phyloP scores from a whole-genome alignment of 35 echinoderm and acorn worm genomes.

The Antedon bifida region DNA sequence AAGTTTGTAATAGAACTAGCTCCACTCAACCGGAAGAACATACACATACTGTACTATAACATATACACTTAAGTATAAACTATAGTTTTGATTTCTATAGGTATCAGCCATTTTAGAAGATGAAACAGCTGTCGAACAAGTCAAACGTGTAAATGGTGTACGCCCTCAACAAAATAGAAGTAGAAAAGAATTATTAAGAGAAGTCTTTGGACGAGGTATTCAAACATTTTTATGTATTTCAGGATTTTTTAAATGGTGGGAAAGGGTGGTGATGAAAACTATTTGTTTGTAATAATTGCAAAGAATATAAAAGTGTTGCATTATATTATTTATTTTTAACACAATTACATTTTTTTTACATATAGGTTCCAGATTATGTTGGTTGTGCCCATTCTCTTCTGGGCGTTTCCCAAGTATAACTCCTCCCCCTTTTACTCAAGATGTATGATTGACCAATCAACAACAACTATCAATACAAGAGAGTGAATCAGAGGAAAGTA shows the following conservation, averaged over 20 bases:
- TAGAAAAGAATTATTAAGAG: slow-evolving; percentile 54
- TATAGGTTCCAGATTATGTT: not conserved
- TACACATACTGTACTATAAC: too few relatives aligned
- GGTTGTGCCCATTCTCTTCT: not conserved
- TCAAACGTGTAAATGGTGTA: slow-evolving; percentile 32
- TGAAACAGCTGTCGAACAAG: slow-evolving; percentile 85
- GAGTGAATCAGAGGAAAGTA: not conserved
- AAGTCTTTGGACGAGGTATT: slow-evolving; percentile 98
- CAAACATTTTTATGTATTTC: too few relatives aligned
- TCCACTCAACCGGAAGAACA: too few relatives aligned
- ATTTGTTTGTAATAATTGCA: too few relatives aligned
- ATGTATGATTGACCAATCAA: not conserved
- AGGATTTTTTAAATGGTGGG: too few relatives aligned
- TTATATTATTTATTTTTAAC: not conserved
- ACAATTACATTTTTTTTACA: too few relatives aligned
- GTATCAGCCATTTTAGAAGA: slow-evolving; percentile 93
- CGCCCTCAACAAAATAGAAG: slow-evolving; percentile 18
- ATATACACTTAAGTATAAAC: too few relatives aligned
- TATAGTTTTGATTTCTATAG: not conserved
- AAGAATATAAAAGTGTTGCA: not conserved
- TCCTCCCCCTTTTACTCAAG: not conserved
- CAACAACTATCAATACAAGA: not conserved
- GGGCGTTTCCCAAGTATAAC: not conserved
- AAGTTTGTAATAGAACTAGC: too few relatives aligned
- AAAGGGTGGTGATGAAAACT: too few relatives aligned